Base-by-base conservation (phyloP, 2,113 vertebrate species). In the Clarias batrachus region DNA sequence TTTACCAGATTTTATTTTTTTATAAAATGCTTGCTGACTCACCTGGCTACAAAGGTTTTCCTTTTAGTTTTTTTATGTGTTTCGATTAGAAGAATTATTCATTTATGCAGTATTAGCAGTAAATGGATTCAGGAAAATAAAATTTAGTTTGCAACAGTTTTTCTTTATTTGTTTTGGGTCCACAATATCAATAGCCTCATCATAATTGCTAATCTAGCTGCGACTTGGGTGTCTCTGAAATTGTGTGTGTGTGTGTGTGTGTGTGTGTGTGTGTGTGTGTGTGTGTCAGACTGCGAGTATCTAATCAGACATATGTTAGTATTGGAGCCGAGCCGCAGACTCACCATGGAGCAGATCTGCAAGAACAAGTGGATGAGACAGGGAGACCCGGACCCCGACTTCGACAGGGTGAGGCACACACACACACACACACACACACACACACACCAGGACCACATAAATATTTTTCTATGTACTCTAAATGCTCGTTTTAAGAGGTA, bases 311-410 rank as follows among this genome's bases (percentile, higher is more conserved):
- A 99, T 93, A 99, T 99, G 98, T 93, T 99, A 93, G 96, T 99
- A 68, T 89, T 99, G 94, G 98, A 99, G 89, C 98, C 98, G 0
- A 98, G 95, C 90, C 96, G 96, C 91, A 95, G 98, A 82, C 95
- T 99, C 68, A 97, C 96, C 7, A 98, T 99, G 98, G 98, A 99
- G 92, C 98, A 99, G 95, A 99, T 99, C 94, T 98, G 97, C 93
- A 98, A 96, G 87, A 98, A 99, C 95, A 99, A 99, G 94, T 99
- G 98, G 98, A 99, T 99, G 97, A 98, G 96, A 91, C 95, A 95
- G 1, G 98, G 98, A 84, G 98, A 99, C 85, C 94, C 95, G 0
- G 98, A 99, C 10, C 96, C 97, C 0, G 97, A 97, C 63, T 99
- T 99, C 7, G 97, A 99, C 74, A 93, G 96, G 95, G 98, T 99